These are phyloP conservation scores for Spisula subtruncata DNA, from an alignment of 2,888 invertebrate genomes.

Conservation along the genomic window DNA sequence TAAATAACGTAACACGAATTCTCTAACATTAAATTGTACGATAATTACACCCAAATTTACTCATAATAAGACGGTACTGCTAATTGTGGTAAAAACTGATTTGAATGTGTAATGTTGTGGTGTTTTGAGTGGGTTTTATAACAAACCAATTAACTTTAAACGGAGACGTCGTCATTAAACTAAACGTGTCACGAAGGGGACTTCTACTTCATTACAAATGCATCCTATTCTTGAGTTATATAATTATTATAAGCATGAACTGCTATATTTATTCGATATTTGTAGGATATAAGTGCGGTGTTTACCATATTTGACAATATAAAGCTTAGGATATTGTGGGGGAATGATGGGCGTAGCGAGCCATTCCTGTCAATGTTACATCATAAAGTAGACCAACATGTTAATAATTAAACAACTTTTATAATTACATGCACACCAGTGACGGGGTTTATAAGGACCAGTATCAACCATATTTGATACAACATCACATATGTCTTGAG, in stretches of 20 bases:
- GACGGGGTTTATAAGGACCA: background rate
- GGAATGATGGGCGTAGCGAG: constrained; percentile 8
- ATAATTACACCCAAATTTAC: too few relatives aligned
- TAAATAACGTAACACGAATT: too few relatives aligned
- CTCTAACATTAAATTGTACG: too few relatives aligned
- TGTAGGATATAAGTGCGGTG: too few relatives aligned
- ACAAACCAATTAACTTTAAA: too few relatives aligned
- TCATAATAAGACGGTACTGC: too few relatives aligned
- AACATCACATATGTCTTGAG: background rate
- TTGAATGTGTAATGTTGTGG: background rate
- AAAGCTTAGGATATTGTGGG: background rate
- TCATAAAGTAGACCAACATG: constrained; percentile 14
- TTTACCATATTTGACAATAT: too few relatives aligned
- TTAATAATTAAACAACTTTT: constrained; percentile 31
- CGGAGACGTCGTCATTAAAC: background rate
- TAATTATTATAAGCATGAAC: background rate
- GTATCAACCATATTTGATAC: background rate
- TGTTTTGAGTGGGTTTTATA: too few relatives aligned
- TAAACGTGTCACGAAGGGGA: background rate
- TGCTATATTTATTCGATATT: background rate
- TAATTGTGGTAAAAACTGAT: too few relatives aligned
- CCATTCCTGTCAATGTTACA: constrained; percentile 22
- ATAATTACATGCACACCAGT: constrained; percentile 24
- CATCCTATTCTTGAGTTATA: background rate
- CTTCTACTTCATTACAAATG: background rate